These are phyloP conservation scores for Dinothrombium tinctorium DNA, from an alignment of 1,140 invertebrate genomes.

Conservation along the genomic window DNA sequence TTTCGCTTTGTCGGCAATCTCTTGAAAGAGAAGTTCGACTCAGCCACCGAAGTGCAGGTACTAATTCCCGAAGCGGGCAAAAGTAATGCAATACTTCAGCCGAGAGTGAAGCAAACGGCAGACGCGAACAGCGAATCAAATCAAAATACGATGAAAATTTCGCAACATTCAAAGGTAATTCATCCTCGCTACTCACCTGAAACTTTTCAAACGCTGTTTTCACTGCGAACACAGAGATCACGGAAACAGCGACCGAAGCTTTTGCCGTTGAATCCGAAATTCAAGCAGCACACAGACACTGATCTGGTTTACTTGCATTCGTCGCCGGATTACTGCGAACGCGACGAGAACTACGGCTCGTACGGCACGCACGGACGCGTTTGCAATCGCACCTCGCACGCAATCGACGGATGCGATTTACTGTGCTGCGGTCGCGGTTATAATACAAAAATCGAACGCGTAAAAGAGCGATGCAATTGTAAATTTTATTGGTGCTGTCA, in stretches of 20 bases:
- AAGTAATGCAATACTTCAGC: too few species aligned
- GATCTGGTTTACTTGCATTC: constrained; percentile 57
- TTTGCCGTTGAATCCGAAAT: constrained; percentile 8
- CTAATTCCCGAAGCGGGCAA: too few species aligned
- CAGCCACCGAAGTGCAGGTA: constrained; percentile 17
- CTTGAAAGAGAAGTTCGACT: constrained; percentile 22
- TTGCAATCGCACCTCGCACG: constrained; percentile 53
- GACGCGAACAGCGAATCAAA: not conserved
- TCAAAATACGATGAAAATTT: too few species aligned
- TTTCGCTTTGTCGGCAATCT: constrained; percentile 13
- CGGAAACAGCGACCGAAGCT: not conserved
- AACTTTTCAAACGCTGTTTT: too few species aligned
- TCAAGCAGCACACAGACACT: constrained; percentile 11
- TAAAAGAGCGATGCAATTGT: constrained; percentile 61
- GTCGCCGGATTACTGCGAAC: constrained; percentile 61
- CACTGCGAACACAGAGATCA: too few species aligned
- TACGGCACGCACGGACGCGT: constrained; percentile 47
- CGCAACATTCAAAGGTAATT: not conserved
- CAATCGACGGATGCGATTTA: constrained; percentile 51
- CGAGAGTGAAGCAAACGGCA: too few species aligned
- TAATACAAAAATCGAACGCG: constrained; percentile 30
- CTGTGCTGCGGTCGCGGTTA: constrained; percentile 66
- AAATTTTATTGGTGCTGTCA: constrained; percentile 91
- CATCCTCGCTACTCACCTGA: not conserved
- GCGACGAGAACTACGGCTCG: constrained; percentile 44